A percentile compares a stretch with the other conserved stretches of the same genome.
Conservation (phyloP, 1,140 invertebrate genomes). For the Megalopta genalis region DNA sequence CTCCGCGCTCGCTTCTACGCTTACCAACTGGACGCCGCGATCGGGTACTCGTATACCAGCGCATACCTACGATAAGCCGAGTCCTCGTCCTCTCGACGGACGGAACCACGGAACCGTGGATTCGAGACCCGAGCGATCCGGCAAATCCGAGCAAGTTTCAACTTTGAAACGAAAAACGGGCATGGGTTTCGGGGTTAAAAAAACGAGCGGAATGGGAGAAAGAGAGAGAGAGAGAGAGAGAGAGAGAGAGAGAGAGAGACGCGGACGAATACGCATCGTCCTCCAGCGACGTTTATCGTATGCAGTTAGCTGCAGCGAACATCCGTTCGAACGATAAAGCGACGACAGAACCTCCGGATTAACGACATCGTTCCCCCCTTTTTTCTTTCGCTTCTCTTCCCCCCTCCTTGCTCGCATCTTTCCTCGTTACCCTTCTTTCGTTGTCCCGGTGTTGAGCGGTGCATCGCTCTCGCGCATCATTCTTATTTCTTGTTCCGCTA, state of each 20-base stretch:
- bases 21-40: conserved; percentile 13
- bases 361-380: neutral
- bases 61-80: neutral
- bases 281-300: neutral
- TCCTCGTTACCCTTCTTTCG: too few relatives aligned
- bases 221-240: too few relatives aligned
- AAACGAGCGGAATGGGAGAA: too few relatives aligned
- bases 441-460: too few relatives aligned
- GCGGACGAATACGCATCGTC: too few relatives aligned
- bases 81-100: conserved; percentile 13
- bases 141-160: neutral
- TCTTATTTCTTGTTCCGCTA: too few relatives aligned
- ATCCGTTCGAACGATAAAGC: neutral
- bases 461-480: too few relatives aligned
- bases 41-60: neutral
- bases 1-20: conserved; percentile 43
- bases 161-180: neutral
- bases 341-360: neutral
- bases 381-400: neutral
- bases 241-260: too few relatives aligned
- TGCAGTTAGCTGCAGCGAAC: neutral
- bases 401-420: too few relatives aligned
- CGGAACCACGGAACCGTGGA: neutral
- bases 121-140: neutral
- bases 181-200: too few relatives aligned